Evolutionary conservation across 2,888 invertebrate species (phyloP).

Genomic region (Mimas tiliae): DNA sequence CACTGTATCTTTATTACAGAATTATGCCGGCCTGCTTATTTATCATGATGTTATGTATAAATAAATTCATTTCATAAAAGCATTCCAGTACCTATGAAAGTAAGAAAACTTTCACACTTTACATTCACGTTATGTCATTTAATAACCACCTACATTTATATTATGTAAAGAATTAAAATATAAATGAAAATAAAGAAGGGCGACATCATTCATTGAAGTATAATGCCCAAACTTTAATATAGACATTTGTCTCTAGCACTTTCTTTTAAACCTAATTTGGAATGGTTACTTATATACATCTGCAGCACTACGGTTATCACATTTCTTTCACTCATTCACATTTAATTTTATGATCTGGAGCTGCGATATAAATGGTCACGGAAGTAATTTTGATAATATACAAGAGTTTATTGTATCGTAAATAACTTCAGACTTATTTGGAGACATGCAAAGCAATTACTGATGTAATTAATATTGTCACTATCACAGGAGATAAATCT

Average conservation of each 20-base stretch:
- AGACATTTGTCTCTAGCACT: background rate
- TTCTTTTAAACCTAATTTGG: background rate
- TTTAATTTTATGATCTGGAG: background rate
- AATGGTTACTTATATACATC: background rate
- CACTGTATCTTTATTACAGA: too few species aligned
- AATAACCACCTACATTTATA: too few species aligned
- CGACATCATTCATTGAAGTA: background rate
- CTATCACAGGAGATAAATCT: background rate
- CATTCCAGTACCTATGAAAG: background rate
- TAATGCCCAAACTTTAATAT: background rate
- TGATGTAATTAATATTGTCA: constrained; percentile 11
- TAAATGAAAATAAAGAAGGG: background rate
- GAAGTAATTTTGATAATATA: background rate
- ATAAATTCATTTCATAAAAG: too few species aligned
- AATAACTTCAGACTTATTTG: constrained; percentile 7
- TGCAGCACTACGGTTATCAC: background rate
- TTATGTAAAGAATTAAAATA: background rate
- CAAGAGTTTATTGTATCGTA: background rate
- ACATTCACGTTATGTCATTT: too few species aligned
- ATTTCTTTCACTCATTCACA: background rate
- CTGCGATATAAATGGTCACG: background rate
- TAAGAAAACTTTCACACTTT: background rate
- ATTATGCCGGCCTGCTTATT: too few species aligned
- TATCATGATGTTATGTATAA: too few species aligned
- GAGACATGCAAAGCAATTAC: background rate